Base-by-base conservation (phyloP, 1,140 invertebrate species). In the Tetramorium simillimum region DNA sequence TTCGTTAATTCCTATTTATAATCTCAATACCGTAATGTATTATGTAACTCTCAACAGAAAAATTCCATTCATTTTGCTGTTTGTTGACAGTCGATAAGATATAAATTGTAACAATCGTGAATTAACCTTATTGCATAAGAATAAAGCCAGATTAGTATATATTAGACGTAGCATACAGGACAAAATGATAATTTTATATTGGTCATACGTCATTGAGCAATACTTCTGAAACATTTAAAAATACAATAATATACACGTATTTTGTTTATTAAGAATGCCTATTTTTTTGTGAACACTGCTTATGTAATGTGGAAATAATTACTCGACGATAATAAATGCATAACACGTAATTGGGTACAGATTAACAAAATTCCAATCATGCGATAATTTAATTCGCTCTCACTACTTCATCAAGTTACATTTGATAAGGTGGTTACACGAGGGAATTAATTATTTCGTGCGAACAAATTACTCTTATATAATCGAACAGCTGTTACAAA, bases 381-480 rank as follows among this genome's bases (percentile, higher is more conserved):
- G 46, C 28, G 18, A 56, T n/a, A 43, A 56, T 75, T 56, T 10
- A n/a, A n/a, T 75, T 56, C 49, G 28, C 18, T 75, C 70, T 75
- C 70, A 21, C 18, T 21, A 53, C 51, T n/a, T 40, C 7, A 6
- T 56, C 67, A 46, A 46, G 33, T 75, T 75, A 53, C 70, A 18
- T 53, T 16, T 37, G 28, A 56, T 37, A 56, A 75, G 28, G 16
- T 2, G 18, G 18, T 75, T 33, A 33, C 49, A 28, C 9, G 72
- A 16, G 3, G 14, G 21, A 40, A 58, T 75, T 40, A 75, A 75
- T 75, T 37, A 75, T 3, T 56, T 56, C 1, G 28, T 37, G n/a
- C n/a, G 53, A 49, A 37, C 53, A 58, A 58, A 75, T 58, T 75
- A n/a, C 18, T n/a, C 33, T 75, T 75, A 37, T 21, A 33, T 75